Evolutionary conservation across 2,888 invertebrate species (phyloP).

Genomic region (Pyralis farinalis): DNA sequence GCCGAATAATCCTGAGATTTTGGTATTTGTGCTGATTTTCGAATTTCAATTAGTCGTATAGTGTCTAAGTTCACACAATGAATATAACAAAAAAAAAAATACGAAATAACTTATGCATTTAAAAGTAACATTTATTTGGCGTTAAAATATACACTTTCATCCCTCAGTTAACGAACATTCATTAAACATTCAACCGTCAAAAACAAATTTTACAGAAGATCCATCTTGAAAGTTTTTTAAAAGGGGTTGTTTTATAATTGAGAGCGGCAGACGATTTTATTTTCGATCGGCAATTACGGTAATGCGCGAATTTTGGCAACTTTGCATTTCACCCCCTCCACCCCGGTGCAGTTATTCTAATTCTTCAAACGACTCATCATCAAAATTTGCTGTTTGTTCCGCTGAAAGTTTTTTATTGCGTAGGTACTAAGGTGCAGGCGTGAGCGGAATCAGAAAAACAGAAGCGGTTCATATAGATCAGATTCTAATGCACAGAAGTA

Average conservation of each 20-base stretch:
- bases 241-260: slow-evolving; percentile 6
- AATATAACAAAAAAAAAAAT: no score
- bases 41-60: no score
- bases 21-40: no score
- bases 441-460: slow-evolving; percentile 8
- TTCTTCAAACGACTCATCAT: slow-evolving; percentile 69
- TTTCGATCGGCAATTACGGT: slow-evolving; percentile 26
- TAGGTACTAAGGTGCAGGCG: slow-evolving; percentile 22
- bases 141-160: no score
- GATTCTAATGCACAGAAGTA: no score
- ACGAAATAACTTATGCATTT: no score
- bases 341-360: slow-evolving; percentile 49
- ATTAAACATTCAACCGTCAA: slow-evolving; percentile 9
- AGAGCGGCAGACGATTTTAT: slow-evolving; percentile 16
- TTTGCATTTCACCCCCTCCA: slow-evolving; percentile 32
- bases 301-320: slow-evolving; percentile 34
- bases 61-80: no score
- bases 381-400: slow-evolving; percentile 60
- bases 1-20: no score
- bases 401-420: slow-evolving; percentile 34
- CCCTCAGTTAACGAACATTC: neutral
- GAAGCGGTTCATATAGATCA: no score
- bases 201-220: slow-evolving; percentile 8
- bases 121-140: no score
- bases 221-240: slow-evolving; percentile 6